Conservation (phyloP, 1,140 invertebrate genomes). For the Paramacrobiotus metropolitanus region DNA sequence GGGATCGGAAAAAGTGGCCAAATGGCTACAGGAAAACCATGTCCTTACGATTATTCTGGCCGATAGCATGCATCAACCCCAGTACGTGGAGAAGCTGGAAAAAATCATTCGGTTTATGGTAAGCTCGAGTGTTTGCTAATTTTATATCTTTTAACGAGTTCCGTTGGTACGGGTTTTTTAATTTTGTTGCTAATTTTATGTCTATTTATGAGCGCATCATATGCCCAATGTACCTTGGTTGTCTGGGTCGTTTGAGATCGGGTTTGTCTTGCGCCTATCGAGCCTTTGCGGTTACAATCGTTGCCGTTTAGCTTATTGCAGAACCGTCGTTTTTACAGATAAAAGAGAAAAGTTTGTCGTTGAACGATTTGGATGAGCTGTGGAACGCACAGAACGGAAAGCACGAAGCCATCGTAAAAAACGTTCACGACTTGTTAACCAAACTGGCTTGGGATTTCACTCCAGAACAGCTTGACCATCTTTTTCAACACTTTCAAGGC, state of each 20-base stretch:
- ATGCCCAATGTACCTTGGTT: background rate
- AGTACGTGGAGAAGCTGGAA: conserved; percentile 87
- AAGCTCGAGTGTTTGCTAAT: background rate
- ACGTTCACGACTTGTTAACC: conserved; percentile 81
- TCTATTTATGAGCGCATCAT: too few species aligned
- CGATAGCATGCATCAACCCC: conserved; percentile 85
- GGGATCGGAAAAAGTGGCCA: conserved; percentile 72
- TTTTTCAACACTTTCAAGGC: conserved; percentile 90
- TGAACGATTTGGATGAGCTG: conserved; percentile 72
- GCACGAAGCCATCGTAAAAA: conserved; percentile 85
- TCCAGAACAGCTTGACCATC: conserved; percentile 81
- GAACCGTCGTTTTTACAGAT: conserved; percentile 33
- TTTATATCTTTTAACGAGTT: too few species aligned
- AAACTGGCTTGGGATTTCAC: conserved; percentile 96
- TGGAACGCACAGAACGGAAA: conserved; percentile 88
- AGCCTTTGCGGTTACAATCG: too few species aligned
- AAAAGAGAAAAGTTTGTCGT: conserved; percentile 69
- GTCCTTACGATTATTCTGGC: conserved; percentile 81
- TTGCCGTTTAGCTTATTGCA: too few species aligned
- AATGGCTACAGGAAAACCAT: conserved; percentile 88
- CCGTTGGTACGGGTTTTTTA: too few species aligned
- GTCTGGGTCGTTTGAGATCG: background rate
- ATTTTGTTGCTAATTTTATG: too few species aligned
- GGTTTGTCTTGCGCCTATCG: too few species aligned
- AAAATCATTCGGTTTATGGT: conserved; percentile 78